Evolutionary conservation across 2,888 invertebrate genomes (phyloP).

Genomic region (Mythimna ferrago): DNA sequence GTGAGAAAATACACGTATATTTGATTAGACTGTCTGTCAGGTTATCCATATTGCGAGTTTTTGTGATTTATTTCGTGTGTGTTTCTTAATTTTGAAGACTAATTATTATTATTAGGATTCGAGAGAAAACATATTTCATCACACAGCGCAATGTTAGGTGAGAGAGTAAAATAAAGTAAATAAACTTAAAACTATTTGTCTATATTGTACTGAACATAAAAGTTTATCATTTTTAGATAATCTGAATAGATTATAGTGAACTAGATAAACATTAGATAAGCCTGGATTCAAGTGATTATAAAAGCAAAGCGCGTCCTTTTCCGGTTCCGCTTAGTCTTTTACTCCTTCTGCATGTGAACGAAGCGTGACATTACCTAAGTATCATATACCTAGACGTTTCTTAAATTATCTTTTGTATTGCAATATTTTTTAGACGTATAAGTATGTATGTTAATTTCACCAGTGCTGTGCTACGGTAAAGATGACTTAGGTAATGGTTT

Average conservation of each 20-base stretch:
- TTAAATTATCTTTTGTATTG: neutral
- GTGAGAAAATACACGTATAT: constrained; percentile 44
- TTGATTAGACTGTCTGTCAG: constrained; percentile 33
- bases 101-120: constrained; percentile 7
- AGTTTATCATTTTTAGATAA: neutral
- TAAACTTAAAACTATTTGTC: neutral
- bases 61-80: constrained; percentile 18
- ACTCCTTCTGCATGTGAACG: constrained; percentile 20
- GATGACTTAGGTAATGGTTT: neutral
- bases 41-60: constrained; percentile 9
- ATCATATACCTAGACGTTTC: neutral
- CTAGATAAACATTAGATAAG: neutral
- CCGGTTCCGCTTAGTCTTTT: constrained; percentile 32
- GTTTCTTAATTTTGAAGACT: constrained; percentile 28
- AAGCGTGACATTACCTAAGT: constrained; percentile 18
- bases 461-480: neutral
- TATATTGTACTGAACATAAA: neutral
- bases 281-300: neutral
- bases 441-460: neutral
- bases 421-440: neutral
- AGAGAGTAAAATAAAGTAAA: neutral
- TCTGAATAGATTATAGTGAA: neutral
- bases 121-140: constrained; percentile 13
- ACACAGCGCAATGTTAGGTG: neutral
- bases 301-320: constrained; percentile 29